Evolutionary conservation across 2,888 invertebrate species (phyloP), one percentile per base, ranked within the genome.

Genomic region (Hyppa rectilinea): DNA sequence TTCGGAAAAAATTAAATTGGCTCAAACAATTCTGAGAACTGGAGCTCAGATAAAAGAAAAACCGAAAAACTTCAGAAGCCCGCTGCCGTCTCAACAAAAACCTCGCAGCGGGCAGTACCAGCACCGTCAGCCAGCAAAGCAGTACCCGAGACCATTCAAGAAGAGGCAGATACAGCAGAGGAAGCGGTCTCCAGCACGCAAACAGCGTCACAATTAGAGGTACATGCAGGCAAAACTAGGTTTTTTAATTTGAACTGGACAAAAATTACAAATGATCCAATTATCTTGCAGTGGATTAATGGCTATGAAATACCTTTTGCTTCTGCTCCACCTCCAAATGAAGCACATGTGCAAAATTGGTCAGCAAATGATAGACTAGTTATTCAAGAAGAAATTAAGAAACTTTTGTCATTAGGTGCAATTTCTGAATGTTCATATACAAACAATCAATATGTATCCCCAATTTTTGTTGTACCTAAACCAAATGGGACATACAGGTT

Each of bases 21-120:
- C 59, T 14, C 59, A 59, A 59, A 59, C 31, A 59, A 45, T 45
- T 45, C 59, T 45, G 31, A 59, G n/a, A n/a, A n/a, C 45, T 45
- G 59, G 59, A 59, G 45, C 59, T 12, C 31, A 59, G 31, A 31
- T 59, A 43, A 59, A 59, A 59, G 59, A 59, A 59, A 58, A 58
- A 58, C 58, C n/a, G n/a, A n/a, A n/a, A n/a, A n/a, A n/a, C n/a
- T 45, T 29, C 43, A 59, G 31, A 5, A 45, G 43, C 31, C 45
- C 45, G 45, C 43, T 58, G 43, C 43, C 43, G 9, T 17, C 20
- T 14, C 58, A 58, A 43, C 43, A 43, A 3, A 58, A 58, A 58
- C 58, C 20, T 29, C 43, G 58, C 43, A 58, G 43, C 58, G 29
- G 58, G 58, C 43, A 58, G 20, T 29, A 58, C 26, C 58, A 58